Evolutionary conservation across 2,797 vertebrate genomes (phyloP), one percentile per base, ranked within the genome.

Genomic region (Sebastes iracundus): DNA sequence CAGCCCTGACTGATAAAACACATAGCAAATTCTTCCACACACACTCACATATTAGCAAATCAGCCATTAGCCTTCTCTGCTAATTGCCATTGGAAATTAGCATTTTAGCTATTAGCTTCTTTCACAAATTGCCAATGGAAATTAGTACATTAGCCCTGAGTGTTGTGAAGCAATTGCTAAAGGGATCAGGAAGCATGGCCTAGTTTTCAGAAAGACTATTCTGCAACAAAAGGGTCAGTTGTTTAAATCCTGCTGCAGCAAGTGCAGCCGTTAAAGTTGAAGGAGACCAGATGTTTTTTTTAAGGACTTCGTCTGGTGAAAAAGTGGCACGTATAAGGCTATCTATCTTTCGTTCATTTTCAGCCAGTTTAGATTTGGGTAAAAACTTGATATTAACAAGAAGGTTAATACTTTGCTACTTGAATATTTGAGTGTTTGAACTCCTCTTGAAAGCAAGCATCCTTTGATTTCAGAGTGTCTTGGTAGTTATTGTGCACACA

Each of bases 21-120:
- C 78, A 67, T 77, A 70, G 79, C 72, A 84, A 63, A 89, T 86
- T 84, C 28, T 42, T 72, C 71, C 65, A 64, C 70, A 80, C 65
- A 80, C 68, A 7, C 38, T 74, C 68, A 27, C 71, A 64, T 81
- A 84, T 86, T 87, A 84, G 69, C 63, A 71, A 83, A 85, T 89
- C 74, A 83, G 72, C 85, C 69, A 85, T 92, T 92, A 92, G 77
- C 85, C 75, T 85, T 82, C 69, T 78, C 68, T 85, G 77, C 63
- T 86, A 83, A 93, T 91, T 90, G 87, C 61, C 65, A 71, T 25
- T 86, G 68, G 76, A 87, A 91, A 93, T 89, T 69, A 85, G 52
- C 81, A 82, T 81, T 90, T 81, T 71, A 66, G 77, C 79, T 75
- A 90, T 89, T 84, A 85, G 75, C 78, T 73, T 81, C 69, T 80